Conservation (phyloP, 1,140 invertebrate species). For the Zeugodacus cucurbitae region DNA sequence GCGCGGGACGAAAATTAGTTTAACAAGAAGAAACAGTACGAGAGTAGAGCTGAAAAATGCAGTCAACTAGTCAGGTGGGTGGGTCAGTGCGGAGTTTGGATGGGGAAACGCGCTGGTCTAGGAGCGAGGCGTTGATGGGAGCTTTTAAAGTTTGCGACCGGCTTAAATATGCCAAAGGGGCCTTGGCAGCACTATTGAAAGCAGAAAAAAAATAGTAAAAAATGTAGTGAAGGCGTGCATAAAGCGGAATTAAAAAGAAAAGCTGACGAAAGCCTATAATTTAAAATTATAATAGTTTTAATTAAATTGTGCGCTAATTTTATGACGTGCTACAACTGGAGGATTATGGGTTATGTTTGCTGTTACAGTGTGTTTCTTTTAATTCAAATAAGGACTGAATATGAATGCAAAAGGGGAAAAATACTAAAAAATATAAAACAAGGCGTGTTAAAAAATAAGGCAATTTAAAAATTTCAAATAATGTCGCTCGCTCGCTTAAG, state of each 20-base stretch:
- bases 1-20: not conserved
- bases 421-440: too few species aligned
- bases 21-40: not conserved
- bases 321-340: not conserved
- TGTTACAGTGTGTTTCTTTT: too few species aligned
- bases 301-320: not conserved
- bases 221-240: not conserved
- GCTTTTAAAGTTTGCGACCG: not conserved
- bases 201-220: not conserved
- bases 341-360: too few species aligned
- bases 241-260: not conserved
- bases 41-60: not conserved
- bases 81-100: not conserved
- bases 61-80: too few species aligned
- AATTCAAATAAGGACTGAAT: too few species aligned
- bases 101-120: too few species aligned
- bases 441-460: too few species aligned
- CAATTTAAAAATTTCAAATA: too few species aligned
- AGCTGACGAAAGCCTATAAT: not conserved
- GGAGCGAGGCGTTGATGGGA: not conserved
- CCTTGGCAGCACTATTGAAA: not conserved
- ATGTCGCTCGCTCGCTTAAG: too few species aligned
- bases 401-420: too few species aligned
- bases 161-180: not conserved
- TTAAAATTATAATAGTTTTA: not conserved